Conservation (phyloP, 1,140 invertebrate species). For the Drosophila yakuba region DNA sequence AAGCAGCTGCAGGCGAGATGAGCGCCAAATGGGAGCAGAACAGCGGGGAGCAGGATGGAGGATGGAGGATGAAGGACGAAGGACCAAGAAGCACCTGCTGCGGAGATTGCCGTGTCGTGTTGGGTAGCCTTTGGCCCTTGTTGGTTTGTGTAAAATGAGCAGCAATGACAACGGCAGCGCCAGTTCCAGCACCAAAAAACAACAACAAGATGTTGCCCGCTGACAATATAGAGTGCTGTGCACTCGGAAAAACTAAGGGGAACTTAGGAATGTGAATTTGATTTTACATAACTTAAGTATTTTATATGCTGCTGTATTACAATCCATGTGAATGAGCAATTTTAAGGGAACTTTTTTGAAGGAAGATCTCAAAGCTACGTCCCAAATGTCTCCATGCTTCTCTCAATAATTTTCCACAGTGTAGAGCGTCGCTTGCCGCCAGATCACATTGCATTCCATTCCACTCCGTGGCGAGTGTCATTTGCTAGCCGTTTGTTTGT, state of each 20-base stretch:
- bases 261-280: not conserved
- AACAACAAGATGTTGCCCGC: constrained; percentile 36
- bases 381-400: too few species aligned
- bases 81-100: constrained; percentile 13
- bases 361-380: too few species aligned
- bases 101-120: constrained; percentile 34
- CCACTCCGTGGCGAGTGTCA: constrained; percentile 56
- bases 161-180: constrained; percentile 58
- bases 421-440: constrained; percentile 14
- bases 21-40: constrained; percentile 16
- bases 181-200: constrained; percentile 19
- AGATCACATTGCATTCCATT: constrained; percentile 63
- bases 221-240: constrained; percentile 9
- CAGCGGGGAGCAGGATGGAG: not conserved
- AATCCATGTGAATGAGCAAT: too few species aligned
- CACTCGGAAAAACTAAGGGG: not conserved
- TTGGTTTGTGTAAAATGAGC: constrained; percentile 72
- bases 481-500: constrained; percentile 43
- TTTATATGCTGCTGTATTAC: too few species aligned
- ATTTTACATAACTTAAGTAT: too few species aligned
- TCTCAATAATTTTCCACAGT: not conserved
- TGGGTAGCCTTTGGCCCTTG: constrained; percentile 64
- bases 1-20: constrained; percentile 61
- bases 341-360: too few species aligned
- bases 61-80: not conserved